Conservation (phyloP, 1,140 invertebrate species). For the Panonychus citri region DNA sequence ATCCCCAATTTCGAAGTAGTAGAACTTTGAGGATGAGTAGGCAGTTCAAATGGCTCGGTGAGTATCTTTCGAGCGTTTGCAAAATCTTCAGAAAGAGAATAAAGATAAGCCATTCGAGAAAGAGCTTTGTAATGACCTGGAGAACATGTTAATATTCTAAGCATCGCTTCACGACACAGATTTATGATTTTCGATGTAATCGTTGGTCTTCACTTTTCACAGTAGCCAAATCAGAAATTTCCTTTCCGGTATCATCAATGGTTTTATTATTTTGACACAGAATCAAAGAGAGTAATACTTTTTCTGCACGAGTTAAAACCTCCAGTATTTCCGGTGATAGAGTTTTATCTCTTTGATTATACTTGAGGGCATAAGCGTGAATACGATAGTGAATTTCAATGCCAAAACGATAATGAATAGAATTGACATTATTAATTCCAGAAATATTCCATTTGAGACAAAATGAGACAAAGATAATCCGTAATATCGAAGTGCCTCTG, state of each 20-base stretch:
- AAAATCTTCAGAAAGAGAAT: slow-evolving; percentile 38
- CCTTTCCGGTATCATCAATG: slow-evolving; percentile 11
- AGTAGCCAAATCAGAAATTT: slow-evolving; percentile 14
- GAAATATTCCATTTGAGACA: slow-evolving; percentile 54
- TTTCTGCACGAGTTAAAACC: too few species aligned
- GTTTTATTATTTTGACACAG: slow-evolving; percentile 4
- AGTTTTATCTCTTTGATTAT: slow-evolving; percentile 30
- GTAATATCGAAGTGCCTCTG: slow-evolving; percentile 6
- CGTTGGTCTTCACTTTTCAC: slow-evolving; percentile 4
- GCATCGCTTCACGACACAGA: slow-evolving; percentile 45
- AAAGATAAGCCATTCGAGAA: slow-evolving; percentile 61
- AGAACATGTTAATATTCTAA: slow-evolving; percentile 58
- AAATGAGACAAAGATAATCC: slow-evolving; percentile 29
- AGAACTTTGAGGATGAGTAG: slow-evolving; percentile 26
- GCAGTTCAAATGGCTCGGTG: slow-evolving; percentile 25
- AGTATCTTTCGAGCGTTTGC: slow-evolving; percentile 3
- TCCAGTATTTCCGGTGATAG: not conserved
- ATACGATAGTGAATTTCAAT: slow-evolving; percentile 42
- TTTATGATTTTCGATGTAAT: slow-evolving; percentile 23
- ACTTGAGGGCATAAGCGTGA: slow-evolving; percentile 62
- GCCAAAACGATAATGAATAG: slow-evolving; percentile 57
- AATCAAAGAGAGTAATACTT: slow-evolving; percentile 1
- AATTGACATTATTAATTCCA: slow-evolving; percentile 58
- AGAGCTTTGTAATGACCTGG: slow-evolving; percentile 77
- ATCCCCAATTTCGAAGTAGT: too few species aligned